Base-by-base conservation (phyloP, 92 coral and sea anemone species). In the Palythoa caribaeorum region DNA sequence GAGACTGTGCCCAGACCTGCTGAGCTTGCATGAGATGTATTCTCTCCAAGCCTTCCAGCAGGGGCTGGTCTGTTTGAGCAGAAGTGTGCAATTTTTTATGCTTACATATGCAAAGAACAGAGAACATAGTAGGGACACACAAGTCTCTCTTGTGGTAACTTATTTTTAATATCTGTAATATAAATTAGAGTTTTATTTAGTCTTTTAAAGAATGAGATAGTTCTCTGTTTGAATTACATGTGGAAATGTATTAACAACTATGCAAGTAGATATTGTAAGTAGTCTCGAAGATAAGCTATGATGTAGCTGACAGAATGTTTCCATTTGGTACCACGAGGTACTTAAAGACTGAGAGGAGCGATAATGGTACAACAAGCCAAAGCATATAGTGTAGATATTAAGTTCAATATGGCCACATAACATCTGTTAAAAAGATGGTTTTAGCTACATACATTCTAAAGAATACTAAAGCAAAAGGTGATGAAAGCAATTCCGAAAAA, bases 101-200 rank as follows among this genome's bases (percentile, higher is more conserved):
- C 76, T 48, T 68, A 66, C 73, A 36, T 21, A n/a, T 81, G 76
- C 53, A 37, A 81, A 81, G 62, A 60, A 59, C 62, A 44, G 74
- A 65, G 76, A 66, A 81, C 86, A 40, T 9, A 70, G 14, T 36
- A 70, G 86, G 86, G 63, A 21, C 54, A 5, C 54, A 5, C 12
- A 38, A 40, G 63, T 47, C 75, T 74, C 76, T 66, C 20, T 28
- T 38, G 13, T 81, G 76, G 86, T 81, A 81, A 81, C 86, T 81
- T 81, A 81, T 81, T 81, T 77, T 81, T 81, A 81, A 81, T 51
- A 81, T 14, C 59, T 81, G 86, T 81, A 66, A 66, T 65, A 66
- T 50, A 81, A 81, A 81, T 81, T 47, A 80, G 73, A 60, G 17
- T 68, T 79, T 69, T 19, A 20, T 66, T 81, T 81, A 81, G 57